Base-by-base conservation (phyloP, 2,888 invertebrate genomes). In the Lasioglossum malachurum region DNA sequence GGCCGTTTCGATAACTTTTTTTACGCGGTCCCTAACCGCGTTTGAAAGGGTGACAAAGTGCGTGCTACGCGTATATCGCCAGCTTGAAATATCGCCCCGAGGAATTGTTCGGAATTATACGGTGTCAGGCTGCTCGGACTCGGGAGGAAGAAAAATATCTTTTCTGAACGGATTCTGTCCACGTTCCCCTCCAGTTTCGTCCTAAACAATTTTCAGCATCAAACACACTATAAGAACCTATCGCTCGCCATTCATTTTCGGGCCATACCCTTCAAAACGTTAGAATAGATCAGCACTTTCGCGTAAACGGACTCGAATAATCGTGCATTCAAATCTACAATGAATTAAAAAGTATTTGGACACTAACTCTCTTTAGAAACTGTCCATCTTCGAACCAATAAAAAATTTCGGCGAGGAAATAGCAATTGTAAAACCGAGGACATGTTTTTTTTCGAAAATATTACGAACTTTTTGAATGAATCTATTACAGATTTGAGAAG, bases 11-110 rank as follows among this genome's bases (percentile, higher is more conserved):
- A 84, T 87, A 84, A 84, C 84, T 86, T 87, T 87, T 69, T 86
- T 82, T 78, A 46, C 72, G 69, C 72, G 44, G 41, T 78, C 73
- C 77, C 83, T 49, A 78, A 78, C 75, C 73, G 27, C 77, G 80
- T 74, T 82, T 80, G 78, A 87, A 88, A 84, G 84, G 88, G 82
- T 89, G 89, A 88, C 83, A 88, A 88, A 86, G 75, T 82, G 80
- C 75, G 77, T 74, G 83, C 67, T 64, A 31, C 71, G 73, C 80
- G 80, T 83, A 83, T 67, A 81, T 78, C 82, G 78, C 60, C 31
- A 76, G 31, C 75, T 78, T 87, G 87, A 87, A 87, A 87, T 87
- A 88, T 84, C 87, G 88, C 79, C 78, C 72, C 41, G 80, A 53
- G 27, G 87, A 84, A 87, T 87, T 84, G 75, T 87, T 82, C 79